These are phyloP conservation scores for Lacerta viridis DNA, from an alignment of 2,797 vertebrate species.

Conservation along the genomic window DNA sequence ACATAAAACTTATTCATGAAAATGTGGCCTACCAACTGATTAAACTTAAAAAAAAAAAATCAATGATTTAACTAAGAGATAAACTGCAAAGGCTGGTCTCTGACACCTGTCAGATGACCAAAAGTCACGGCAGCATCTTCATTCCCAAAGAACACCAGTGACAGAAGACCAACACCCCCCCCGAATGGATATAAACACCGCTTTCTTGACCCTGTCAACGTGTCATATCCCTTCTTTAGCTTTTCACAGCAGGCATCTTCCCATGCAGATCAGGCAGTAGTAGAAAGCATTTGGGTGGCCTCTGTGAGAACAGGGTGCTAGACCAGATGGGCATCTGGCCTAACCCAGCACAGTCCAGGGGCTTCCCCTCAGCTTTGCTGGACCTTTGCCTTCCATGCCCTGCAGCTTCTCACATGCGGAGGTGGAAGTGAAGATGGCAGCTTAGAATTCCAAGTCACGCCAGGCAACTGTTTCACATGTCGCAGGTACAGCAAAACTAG, in stretches of 20 bases:
- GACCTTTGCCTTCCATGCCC: no score
- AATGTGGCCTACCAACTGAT: no score
- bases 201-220: neutral
- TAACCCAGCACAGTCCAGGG: no score
- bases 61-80: neutral
- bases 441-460: no score
- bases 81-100: neutral
- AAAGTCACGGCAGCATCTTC: neutral
- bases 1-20: neutral
- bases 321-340: no score
- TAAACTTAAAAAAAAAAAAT: neutral
- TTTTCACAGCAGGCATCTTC: neutral
- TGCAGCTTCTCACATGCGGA: no score
- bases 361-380: no score
- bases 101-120: neutral
- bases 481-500: no score
- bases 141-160: neutral
- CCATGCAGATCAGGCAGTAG: neutral
- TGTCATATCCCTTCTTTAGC: neutral
- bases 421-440: no score
- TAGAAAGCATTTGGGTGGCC: no score
- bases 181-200: neutral
- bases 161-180: neutral
- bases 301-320: no score
- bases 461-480: no score